Conservation (phyloP, 2,797 vertebrate genomes). For the Spinus pinus region DNA sequence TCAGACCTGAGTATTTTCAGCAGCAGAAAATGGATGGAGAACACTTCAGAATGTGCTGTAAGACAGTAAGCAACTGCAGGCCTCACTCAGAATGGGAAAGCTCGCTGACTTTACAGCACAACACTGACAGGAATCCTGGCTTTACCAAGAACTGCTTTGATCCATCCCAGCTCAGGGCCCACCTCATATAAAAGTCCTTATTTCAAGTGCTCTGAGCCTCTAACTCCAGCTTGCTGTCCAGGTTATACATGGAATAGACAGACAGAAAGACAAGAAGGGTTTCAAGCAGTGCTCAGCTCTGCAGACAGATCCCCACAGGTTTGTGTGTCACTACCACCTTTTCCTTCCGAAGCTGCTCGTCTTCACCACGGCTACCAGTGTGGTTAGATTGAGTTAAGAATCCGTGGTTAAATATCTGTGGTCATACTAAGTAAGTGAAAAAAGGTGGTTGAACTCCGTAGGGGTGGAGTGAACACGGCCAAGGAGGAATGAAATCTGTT, state of each 20-base stretch:
- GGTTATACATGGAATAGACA: accelerated
- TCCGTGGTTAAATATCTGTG: slow-evolving; percentile 30
- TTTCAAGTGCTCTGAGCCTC: not conserved
- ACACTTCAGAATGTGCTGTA: not conserved
- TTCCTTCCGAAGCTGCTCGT: not conserved
- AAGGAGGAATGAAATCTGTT: not conserved
- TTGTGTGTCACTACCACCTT: not conserved
- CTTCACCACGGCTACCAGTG: slow-evolving; percentile 18
- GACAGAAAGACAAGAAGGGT: not conserved
- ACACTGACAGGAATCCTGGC: not conserved
- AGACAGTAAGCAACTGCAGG: not conserved
- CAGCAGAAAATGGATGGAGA: not conserved
- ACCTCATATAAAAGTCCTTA: not conserved
- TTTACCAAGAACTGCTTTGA: not conserved
- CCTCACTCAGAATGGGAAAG: not conserved
- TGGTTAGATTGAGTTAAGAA: slow-evolving; percentile 30
- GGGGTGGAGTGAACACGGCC: not conserved
- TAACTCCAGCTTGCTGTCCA: not conserved
- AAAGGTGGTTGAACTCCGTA: not conserved
- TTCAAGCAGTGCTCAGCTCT: not conserved
- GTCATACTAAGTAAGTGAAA: slow-evolving; percentile 35
- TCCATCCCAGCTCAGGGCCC: not conserved
- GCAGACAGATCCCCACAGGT: not conserved
- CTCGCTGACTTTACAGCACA: not conserved
- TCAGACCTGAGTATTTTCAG: not conserved